phyloP scores from a whole-genome alignment of 2,888 invertebrate genomes.

The Augochlorella aurata region DNA sequence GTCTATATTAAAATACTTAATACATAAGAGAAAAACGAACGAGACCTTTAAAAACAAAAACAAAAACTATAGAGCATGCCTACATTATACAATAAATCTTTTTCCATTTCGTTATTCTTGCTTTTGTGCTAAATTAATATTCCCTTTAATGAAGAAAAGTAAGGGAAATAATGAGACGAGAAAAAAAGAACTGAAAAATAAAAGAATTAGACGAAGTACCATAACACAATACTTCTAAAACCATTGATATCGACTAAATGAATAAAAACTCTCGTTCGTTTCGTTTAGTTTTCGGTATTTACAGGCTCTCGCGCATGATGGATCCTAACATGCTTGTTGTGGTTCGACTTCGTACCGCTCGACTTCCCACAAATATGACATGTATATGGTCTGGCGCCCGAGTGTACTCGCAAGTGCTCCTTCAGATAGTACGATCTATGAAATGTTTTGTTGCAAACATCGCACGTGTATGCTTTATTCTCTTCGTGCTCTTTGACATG shows the following conservation, averaged over 20 bases:
- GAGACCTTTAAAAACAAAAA: constrained; percentile 34
- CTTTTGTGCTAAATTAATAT: constrained; percentile 26
- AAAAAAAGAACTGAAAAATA: constrained; percentile 3
- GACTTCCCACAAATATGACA: constrained; percentile 95
- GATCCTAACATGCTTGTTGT: constrained; percentile 94
- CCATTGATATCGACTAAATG: constrained; percentile 31
- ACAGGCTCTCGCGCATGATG: constrained; percentile 94
- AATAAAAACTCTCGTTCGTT: constrained; percentile 43
- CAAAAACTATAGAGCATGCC: constrained; percentile 1
- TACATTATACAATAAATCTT: constrained; percentile 18
- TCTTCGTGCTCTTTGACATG: constrained; percentile 93
- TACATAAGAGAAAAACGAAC: constrained; percentile 39
- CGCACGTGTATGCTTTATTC: constrained; percentile 90
- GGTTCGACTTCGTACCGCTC: constrained; percentile 94
- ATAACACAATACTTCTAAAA: constrained; percentile 37
- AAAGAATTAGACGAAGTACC: constrained; percentile 21
- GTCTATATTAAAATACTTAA: constrained; percentile 43
- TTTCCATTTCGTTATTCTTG: constrained; percentile 14
- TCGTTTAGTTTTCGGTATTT: constrained; percentile 89
- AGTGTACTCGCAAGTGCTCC: constrained; percentile 93
- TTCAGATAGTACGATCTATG: constrained; percentile 94
- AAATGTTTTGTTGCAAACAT: constrained; percentile 91
- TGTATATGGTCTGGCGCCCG: constrained; percentile 90
- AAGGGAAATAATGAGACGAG: not conserved
- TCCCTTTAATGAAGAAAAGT: not conserved